Evolutionary conservation across 92 coral and sea anemone genomes (phyloP).

Genomic region (Actinernus sp.): DNA sequence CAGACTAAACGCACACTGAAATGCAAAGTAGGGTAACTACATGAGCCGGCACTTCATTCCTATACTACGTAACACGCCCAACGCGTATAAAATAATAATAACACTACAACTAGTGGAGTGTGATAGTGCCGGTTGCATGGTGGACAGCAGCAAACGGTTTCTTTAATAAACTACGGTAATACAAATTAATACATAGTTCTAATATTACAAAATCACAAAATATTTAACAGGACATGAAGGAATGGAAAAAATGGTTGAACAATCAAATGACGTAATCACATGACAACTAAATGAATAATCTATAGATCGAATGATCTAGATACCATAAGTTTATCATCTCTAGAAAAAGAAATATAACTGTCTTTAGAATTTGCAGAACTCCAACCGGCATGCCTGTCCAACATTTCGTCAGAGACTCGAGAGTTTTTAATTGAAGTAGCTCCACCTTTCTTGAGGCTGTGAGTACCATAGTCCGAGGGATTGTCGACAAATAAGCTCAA

Average conservation of each 20-base stretch:
- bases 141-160: no score
- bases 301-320: slow-evolving; percentile 9
- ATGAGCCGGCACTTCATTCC: no score
- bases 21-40: no score
- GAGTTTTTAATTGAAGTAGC: slow-evolving; percentile 32
- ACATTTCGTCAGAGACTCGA: slow-evolving; percentile 19
- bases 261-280: background rate
- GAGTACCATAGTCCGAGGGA: slow-evolving; percentile 26
- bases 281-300: no score
- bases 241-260: background rate
- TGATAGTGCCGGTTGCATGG: no score
- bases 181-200: no score
- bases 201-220: no score
- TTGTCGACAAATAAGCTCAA: slow-evolving; percentile 12
- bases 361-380: slow-evolving; percentile 29
- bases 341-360: slow-evolving; percentile 8
- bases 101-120: no score
- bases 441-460: slow-evolving; percentile 46
- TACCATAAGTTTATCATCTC: slow-evolving; percentile 22
- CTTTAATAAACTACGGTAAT: no score
- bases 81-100: no score
- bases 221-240: background rate
- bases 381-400: slow-evolving; percentile 50
- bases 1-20: no score
- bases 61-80: no score